phyloP scores from a whole-genome alignment of 2,888 invertebrate species.

The Meghimatium bilineatum region DNA sequence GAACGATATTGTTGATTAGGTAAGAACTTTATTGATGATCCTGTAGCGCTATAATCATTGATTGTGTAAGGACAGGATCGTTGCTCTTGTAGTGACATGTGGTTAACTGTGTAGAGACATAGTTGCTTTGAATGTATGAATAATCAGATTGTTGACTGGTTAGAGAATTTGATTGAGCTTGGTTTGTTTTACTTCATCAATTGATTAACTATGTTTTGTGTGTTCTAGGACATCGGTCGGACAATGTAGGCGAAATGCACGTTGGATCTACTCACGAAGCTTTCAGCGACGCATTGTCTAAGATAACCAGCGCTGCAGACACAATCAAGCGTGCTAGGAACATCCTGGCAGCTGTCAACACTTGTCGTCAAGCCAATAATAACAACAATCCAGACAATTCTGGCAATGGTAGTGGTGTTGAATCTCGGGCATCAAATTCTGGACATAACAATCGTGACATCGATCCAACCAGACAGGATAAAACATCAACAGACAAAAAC shows the following conservation, averaged over 20 bases:
- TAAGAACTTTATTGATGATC: too few relatives aligned
- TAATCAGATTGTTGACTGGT: too few relatives aligned
- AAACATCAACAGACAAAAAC: too few relatives aligned
- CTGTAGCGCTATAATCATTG: too few relatives aligned
- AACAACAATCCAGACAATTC: slow-evolving; percentile 31
- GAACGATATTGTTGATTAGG: too few relatives aligned
- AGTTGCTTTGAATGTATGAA: too few relatives aligned
- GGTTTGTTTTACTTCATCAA: too few relatives aligned
- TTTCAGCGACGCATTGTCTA: slow-evolving; percentile 13
- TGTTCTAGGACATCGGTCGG: background rate
- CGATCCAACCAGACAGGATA: background rate
- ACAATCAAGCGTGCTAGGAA: slow-evolving; percentile 35
- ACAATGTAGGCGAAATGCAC: background rate
- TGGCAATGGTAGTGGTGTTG: background rate
- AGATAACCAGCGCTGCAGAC: slow-evolving; percentile 29
- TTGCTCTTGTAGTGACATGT: too few relatives aligned
- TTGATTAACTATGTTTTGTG: too few relatives aligned
- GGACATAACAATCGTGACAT: background rate
- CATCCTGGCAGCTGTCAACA: slow-evolving; percentile 19
- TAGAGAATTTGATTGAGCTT: too few relatives aligned
- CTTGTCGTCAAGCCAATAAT: slow-evolving; percentile 30
- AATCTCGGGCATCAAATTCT: background rate
- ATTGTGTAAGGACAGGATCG: too few relatives aligned
- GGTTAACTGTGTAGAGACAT: too few relatives aligned
- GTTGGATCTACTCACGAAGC: background rate